Percentiles rank a stretch among this genome's conserved stretches.
Conservation (phyloP, 2,797 vertebrate genomes). For the Hydrolagus colliei region DNA sequence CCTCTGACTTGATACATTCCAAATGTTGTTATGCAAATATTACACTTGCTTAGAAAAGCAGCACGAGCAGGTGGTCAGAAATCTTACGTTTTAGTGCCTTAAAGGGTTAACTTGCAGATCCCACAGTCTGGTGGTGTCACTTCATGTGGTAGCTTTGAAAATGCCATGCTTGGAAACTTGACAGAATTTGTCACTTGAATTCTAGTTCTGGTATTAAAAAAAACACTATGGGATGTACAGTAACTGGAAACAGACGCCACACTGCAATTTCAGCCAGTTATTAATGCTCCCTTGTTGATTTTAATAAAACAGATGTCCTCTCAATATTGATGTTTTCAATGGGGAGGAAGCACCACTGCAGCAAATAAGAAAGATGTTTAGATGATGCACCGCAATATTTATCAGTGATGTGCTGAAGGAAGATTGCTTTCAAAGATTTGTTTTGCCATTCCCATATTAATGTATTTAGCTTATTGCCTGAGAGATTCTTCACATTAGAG, state of each 20-base stretch:
- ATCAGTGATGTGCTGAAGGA: slow-evolving; percentile 38
- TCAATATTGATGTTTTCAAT: neutral
- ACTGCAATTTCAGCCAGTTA: slow-evolving; percentile 13
- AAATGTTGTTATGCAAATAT: neutral
- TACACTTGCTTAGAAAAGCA: neutral
- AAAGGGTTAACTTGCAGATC: neutral
- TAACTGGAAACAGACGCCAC: neutral
- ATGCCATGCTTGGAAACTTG: neutral
- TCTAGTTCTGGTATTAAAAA: neutral
- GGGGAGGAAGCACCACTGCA: slow-evolving; percentile 12
- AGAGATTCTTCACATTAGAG: neutral
- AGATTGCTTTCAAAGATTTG: slow-evolving; percentile 1
- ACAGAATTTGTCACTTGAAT: neutral
- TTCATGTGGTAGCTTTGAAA: slow-evolving; percentile 1
- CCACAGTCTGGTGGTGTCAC: neutral
- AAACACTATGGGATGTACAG: neutral
- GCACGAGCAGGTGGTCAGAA: neutral
- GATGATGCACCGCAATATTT: slow-evolving; percentile 46
- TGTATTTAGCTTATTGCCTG: neutral
- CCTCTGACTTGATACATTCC: neutral
- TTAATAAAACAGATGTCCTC: slow-evolving; percentile 18
- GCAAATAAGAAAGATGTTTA: slow-evolving; percentile 46
- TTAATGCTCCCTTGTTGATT: slow-evolving; percentile 9
- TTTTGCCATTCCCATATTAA: slow-evolving; percentile 16
- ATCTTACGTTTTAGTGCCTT: neutral